Base-by-base conservation (phyloP, 2,797 vertebrate genomes). In the Spinus olivaceus region DNA sequence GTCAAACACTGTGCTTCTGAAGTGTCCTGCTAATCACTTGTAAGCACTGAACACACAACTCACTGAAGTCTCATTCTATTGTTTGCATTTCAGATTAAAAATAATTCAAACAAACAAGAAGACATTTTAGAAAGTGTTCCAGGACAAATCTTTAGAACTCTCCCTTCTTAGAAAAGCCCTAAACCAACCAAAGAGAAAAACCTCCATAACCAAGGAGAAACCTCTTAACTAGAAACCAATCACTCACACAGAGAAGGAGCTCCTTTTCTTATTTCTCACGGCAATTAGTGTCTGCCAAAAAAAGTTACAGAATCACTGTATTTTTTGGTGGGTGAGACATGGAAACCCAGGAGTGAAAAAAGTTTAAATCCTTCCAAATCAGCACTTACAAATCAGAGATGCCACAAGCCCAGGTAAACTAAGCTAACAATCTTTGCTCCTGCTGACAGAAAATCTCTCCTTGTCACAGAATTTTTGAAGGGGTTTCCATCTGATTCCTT, bases 21-120 rank as follows among this genome's bases (percentile, higher is more conserved):
- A 54, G 3, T 14, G 9, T 61, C 83, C 53, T 69, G 50, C 60
- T 91, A 73, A 92, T 81, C 32, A 57, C 79, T 54, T 84, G 32
- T 50, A 86, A 74, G 33, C 57, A 83, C 23, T 54, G 42, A 88
- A 25, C 20, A 47, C n/a, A 54, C 10, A 83, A 63, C 12, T 81
- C 54, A 61, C 10, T 3, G 4, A 71, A 53, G 17, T 24, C 22
- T 88, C 61, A 72, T 85, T 79, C 47, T 35, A 0, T 21, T 56
- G 18, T 91, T 79, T 88, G 24, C 12, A 66, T 90, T 90, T 93
- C 39, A 88, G 47, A 76, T 88, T 11, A 84, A 47, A 22, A 25
- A 7, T 47, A 81, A 83, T 63, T 57, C 51, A 90, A 86, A 94
- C 42, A 95, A 90, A 67, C 14, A 90, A 81, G 39, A 70, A 69